Evolutionary conservation across 2,113 vertebrate genomes (phyloP).

Genomic region (Entosphenus tridentatus): DNA sequence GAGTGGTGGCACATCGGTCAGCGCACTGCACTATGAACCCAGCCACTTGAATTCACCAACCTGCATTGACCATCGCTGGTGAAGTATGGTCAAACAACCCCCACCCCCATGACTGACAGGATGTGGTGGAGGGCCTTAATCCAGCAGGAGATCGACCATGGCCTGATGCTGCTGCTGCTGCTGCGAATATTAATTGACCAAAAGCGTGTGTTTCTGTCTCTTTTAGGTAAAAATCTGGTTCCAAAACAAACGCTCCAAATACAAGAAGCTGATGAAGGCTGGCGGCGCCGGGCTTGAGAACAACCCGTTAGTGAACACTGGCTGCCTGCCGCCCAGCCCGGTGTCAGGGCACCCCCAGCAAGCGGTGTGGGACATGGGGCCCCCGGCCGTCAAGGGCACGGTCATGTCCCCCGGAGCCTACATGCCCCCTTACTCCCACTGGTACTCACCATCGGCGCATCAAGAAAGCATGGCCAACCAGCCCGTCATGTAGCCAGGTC

Average conservation of each 20-base stretch:
- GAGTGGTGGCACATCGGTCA: too few species aligned
- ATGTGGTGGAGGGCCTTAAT: too few species aligned
- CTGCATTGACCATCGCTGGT: too few species aligned
- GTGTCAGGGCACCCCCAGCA: not conserved
- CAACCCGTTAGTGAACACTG: slow-evolving; percentile 1
- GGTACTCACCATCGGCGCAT: not conserved
- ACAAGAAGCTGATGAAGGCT: slow-evolving; percentile 6
- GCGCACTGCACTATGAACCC: too few species aligned
- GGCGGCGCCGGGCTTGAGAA: slow-evolving; percentile 4
- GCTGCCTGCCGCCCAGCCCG: slow-evolving; percentile 4
- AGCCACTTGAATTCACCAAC: too few species aligned
- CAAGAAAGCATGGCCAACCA: slow-evolving; percentile 3
- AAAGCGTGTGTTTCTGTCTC: not conserved
- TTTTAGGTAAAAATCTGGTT: slow-evolving; percentile 4
- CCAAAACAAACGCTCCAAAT: slow-evolving; percentile 4
- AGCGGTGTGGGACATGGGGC: not conserved
- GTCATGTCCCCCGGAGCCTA: slow-evolving; percentile 1
- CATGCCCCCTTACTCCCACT: slow-evolving; percentile 5
- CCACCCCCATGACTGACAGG: too few species aligned
- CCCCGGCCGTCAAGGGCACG: not conserved
- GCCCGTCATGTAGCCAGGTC: not conserved
- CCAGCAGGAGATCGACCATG: too few species aligned
- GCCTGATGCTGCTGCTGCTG: too few species aligned
- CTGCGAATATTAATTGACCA: too few species aligned
- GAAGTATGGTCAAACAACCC: too few species aligned